Evolutionary conservation across 92 coral and sea anemone genomes (phyloP), one percentile per base, ranked within the genome.

Genomic region (Muricea muricata): DNA sequence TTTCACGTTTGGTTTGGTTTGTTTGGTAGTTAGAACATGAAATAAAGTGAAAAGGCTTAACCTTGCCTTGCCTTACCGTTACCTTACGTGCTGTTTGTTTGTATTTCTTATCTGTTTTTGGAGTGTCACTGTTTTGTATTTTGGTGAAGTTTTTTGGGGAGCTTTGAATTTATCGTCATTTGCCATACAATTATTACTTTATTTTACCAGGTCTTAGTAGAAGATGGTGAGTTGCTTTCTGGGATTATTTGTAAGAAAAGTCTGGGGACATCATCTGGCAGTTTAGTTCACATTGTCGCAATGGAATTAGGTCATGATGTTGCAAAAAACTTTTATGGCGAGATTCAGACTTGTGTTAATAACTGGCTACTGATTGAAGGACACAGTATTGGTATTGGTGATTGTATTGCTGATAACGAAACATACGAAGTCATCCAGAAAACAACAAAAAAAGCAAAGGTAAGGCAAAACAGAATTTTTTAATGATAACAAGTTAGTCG

Each of bases 351-450:
- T 82, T 95, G 92, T 65, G 98, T 97, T 23, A 97, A 97, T 85
- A 93, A 97, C 94, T 97, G 99, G 99, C 84, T 93, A 13, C 84
- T 97, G 41, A 90, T 97, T 48, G 99, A 97, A 69, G 99, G 99
- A 21, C 99, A 97, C 75, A 97, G 99, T 65, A 97, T 97, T 81
- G 99, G 99, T 9, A 97, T 97, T 87, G 99, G 99, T 9, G 99
- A 97, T 73, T 97, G 99, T 89, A 97, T 97, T 92, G 99, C 99
- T n/a, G 99, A 97, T 86, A 89, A 90, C 81, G 99, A 97, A 80
- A 97, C 99, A 4, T 97, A 97, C 55, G 94, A 92, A 65, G 97
- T 92, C 78, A 97, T 97, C 79, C 99, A 97, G 90, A 85, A 89
- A 84, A 90, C 95, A 32, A 97, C 99, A 31, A 92, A 93, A 81